A percentile compares a stretch with the other conserved stretches of the same genome.
Conservation (phyloP, 2,113 vertebrate genomes). For the Dryoscopus gambensis region DNA sequence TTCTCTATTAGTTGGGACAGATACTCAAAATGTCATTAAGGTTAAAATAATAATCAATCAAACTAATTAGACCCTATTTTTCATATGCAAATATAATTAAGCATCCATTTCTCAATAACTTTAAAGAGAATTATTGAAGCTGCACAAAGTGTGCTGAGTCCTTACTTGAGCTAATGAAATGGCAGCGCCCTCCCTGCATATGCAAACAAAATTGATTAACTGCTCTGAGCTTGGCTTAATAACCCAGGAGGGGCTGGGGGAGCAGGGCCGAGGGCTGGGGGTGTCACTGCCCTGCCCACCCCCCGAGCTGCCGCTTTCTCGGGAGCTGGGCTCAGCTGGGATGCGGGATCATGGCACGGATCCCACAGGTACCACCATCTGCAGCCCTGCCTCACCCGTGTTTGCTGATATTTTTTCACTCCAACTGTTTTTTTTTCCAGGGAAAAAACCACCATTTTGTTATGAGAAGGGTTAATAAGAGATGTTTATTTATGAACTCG, state of each 20-base stretch:
- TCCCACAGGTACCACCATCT: background rate
- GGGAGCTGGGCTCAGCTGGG: background rate
- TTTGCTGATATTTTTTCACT: background rate
- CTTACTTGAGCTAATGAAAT: slow-evolving; percentile 67
- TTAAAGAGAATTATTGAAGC: slow-evolving; percentile 76
- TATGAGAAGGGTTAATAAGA: slow-evolving; percentile 71
- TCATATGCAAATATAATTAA: slow-evolving; percentile 86
- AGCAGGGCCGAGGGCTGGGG: background rate
- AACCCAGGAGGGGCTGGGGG: background rate
- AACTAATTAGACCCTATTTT: slow-evolving; percentile 82
- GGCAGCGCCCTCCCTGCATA: slow-evolving; percentile 26
- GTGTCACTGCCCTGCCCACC: background rate
- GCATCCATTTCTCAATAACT: slow-evolving; percentile 75
- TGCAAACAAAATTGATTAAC: slow-evolving; percentile 67
- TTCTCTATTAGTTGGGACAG: slow-evolving; percentile 78
- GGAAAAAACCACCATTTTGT: slow-evolving; percentile 19
- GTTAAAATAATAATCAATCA: slow-evolving; percentile 87
- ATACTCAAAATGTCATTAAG: slow-evolving; percentile 81
- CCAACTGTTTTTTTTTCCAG: background rate
- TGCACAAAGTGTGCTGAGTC: slow-evolving; percentile 28
- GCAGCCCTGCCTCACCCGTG: background rate
- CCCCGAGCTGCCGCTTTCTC: background rate
- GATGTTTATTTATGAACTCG: slow-evolving; percentile 81
- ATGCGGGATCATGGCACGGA: background rate
- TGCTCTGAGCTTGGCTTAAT: background rate